Evolutionary conservation across 2,113 vertebrate genomes (phyloP).

Genomic region (Microcebus tavaratra): DNA sequence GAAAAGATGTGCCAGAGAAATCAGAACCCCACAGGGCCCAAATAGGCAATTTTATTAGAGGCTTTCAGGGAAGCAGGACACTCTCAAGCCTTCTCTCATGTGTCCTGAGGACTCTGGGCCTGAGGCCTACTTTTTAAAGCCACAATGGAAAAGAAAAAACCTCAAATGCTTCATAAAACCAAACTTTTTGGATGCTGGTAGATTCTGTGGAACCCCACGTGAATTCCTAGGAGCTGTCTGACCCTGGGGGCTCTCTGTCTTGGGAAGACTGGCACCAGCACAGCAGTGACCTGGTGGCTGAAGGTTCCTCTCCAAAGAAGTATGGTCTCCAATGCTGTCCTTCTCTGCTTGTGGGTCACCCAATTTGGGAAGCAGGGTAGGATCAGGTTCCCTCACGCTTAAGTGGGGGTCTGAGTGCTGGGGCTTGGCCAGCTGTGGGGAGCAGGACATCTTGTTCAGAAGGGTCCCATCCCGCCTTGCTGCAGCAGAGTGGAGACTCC

Average conservation of each 20-base stretch:
- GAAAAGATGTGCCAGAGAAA: not conserved
- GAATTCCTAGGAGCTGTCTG: not conserved
- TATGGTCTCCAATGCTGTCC: not conserved
- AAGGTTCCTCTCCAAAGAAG: not conserved
- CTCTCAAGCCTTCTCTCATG: not conserved
- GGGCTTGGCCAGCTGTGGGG: not conserved
- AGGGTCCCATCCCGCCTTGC: not conserved
- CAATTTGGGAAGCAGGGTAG: not conserved
- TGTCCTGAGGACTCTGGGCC: not conserved
- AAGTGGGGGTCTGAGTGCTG: not conserved
- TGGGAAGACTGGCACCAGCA: not conserved
- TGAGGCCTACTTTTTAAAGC: constrained; percentile 50
- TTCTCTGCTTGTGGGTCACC: not conserved
- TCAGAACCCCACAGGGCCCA: not conserved
- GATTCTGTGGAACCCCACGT: not conserved
- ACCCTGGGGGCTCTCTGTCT: not conserved
- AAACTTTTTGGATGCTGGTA: not conserved
- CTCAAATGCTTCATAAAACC: constrained; percentile 53
- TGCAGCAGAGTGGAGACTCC: not conserved
- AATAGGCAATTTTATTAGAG: constrained; percentile 68
- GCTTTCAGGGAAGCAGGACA: not conserved
- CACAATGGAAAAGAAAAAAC: constrained; percentile 15
- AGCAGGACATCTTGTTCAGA: not conserved
- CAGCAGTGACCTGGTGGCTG: not conserved
- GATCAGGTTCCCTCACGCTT: not conserved